Base-by-base conservation (phyloP, 2,113 vertebrate genomes). In the Tursiops truncatus region DNA sequence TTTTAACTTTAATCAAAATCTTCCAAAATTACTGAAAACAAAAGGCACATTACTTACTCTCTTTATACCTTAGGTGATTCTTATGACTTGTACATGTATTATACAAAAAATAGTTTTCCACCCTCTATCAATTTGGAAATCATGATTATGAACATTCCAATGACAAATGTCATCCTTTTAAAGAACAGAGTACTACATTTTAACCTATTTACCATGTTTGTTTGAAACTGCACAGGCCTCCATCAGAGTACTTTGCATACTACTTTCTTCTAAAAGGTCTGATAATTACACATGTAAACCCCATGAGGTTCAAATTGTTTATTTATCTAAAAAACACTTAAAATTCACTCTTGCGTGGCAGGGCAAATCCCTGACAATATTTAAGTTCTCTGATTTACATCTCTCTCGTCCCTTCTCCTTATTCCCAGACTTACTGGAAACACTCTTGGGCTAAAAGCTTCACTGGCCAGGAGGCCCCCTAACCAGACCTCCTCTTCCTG, bases 1-100 rank as follows among this genome's bases (percentile, higher is more conserved):
- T 86, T 65, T 65, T 90, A 63, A 73, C 26, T 73, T 62, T 76
- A 96, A 96, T 65, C 63, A 86, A 80, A 96, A 97, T n/a, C 70
- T 92, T 94, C 62, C 28, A 58, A 71, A 92, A 82, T 53, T 44
- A n/a, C 17, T 91, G 67, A 94, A 41, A 95, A 89, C 23, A 82
- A 96, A 93, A 91, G 33, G 20, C 33, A 58, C n/a, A 26, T 41
- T 87, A 65, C 23, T 90, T 94, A 62, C 8, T 26, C 14, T 76
- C 53, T 53, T 92, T 86, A 85, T 71, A 89, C 76, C 53, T 60
- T 28, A 90, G 44, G 81, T 47, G 50, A 58, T 95, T 95, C 74
- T 92, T 95, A 50, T 28, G n/a, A 93, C 44, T 47, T 65, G 28
- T 67, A 79, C 8, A 71, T 31, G 41, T 44, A 73, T 8, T 28